Conservation (phyloP, 1,140 invertebrate genomes). For the Aleiodes sp. region DNA sequence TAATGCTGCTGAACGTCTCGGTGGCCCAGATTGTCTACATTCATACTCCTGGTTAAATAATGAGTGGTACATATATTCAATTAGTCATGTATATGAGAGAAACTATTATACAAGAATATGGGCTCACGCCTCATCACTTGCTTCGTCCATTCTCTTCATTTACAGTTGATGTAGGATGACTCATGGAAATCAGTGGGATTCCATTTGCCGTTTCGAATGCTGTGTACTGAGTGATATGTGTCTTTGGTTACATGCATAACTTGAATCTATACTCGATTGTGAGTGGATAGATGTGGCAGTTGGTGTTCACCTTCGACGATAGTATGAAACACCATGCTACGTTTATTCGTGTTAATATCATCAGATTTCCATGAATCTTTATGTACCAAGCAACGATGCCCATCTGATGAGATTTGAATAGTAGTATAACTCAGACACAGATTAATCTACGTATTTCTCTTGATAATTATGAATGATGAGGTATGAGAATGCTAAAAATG, state of each 20-base stretch:
- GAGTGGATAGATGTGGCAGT: slow-evolving; percentile 20
- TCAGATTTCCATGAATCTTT: too few species aligned
- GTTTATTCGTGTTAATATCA: too few species aligned
- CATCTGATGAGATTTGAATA: too few species aligned
- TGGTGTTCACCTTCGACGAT: slow-evolving; percentile 14
- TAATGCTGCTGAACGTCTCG: slow-evolving; percentile 46
- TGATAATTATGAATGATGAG: too few species aligned
- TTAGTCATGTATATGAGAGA: slow-evolving; percentile 29
- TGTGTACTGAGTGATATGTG: neutral
- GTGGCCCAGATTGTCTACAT: slow-evolving; percentile 48
- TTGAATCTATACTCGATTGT: slow-evolving; percentile 7
- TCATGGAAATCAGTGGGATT: slow-evolving; percentile 40
- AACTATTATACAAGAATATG: too few species aligned
- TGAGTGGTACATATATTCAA: neutral
- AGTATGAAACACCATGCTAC: too few species aligned
- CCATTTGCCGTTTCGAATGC: slow-evolving; percentile 8
- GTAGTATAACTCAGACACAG: too few species aligned
- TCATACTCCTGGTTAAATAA: neutral
- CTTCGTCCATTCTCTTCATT: neutral
- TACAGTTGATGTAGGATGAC: slow-evolving; percentile 20
- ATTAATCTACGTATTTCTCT: too few species aligned
- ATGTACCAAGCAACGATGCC: too few species aligned
- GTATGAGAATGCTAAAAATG: too few species aligned
- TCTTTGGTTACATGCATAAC: neutral
- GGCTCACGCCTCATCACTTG: too few species aligned